Percentiles rank a stretch among this genome's conserved stretches.
These are phyloP conservation scores for Carcharodon carcharias DNA, from an alignment of 2,797 vertebrate genomes.

Conservation along the genomic window DNA sequence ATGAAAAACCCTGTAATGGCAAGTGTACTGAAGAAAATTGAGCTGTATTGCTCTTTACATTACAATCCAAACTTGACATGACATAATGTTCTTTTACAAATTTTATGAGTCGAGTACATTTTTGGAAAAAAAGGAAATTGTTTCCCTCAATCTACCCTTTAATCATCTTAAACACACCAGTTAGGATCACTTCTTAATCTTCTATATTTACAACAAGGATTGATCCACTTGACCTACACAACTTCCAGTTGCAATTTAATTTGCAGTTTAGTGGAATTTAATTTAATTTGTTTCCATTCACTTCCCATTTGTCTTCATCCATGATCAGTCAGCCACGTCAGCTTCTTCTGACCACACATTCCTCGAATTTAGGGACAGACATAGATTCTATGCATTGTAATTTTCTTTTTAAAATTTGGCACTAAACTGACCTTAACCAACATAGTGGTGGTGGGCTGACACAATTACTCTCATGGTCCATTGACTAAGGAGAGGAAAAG, in stretches of 20 bases:
- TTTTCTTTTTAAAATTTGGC: not conserved
- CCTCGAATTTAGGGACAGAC: not conserved
- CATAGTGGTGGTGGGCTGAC: not conserved
- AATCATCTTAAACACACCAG: not conserved
- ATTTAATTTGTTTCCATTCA: not conserved
- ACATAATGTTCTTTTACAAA: too few relatives aligned
- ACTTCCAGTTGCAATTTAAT: not conserved
- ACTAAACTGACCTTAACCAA: not conserved
- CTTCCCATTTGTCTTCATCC: not conserved
- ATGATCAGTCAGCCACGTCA: not conserved
- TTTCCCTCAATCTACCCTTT: not conserved
- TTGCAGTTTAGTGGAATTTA: not conserved
- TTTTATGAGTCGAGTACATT: not conserved
- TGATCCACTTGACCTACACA: not conserved
- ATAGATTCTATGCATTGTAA: not conserved
- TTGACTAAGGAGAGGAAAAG: not conserved
- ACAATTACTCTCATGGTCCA: not conserved
- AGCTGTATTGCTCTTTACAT: not conserved
- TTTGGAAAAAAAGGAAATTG: not conserved
- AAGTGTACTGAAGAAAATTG: not conserved
- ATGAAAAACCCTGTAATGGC: too few relatives aligned
- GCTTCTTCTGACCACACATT: not conserved
- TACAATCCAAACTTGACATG: too few relatives aligned
- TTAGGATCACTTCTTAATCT: not conserved
- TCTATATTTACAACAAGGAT: not conserved